Evolutionary conservation across 1,140 invertebrate genomes (phyloP).

Genomic region (Coenobita brevimanus): DNA sequence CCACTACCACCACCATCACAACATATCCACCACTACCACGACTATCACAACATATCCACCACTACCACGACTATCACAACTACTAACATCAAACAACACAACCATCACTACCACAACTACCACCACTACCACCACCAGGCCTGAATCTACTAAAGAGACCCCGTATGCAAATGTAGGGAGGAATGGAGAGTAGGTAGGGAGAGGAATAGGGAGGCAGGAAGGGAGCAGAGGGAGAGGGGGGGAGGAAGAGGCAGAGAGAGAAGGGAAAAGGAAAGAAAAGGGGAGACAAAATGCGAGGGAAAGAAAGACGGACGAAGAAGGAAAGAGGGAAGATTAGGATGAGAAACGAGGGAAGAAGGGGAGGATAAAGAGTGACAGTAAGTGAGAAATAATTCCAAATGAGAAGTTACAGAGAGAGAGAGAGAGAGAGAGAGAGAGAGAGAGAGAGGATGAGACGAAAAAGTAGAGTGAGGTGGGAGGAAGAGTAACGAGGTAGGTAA

Average conservation of each 20-base stretch:
- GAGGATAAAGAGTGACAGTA: not conserved
- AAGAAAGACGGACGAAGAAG: too few species aligned
- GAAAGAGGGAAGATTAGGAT: too few species aligned
- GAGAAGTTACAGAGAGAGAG: constrained; percentile 8
- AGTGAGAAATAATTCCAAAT: not conserved
- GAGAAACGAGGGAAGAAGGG: too few species aligned
- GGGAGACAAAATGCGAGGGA: too few species aligned
- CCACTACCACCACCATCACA: constrained; percentile 4
- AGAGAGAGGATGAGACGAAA: not conserved
- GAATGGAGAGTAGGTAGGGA: not conserved
- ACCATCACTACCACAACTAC: not conserved
- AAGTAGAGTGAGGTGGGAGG: not conserved
- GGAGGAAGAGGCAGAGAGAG: not conserved
- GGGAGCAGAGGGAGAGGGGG: not conserved
- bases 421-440: constrained; percentile 32
- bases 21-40: not conserved
- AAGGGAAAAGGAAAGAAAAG: not conserved
- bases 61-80: not conserved
- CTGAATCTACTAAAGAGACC: constrained; percentile 15
- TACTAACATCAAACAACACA: not conserved
- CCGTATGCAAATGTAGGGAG: constrained; percentile 12
- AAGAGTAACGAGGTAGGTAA: not conserved
- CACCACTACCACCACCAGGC: constrained; percentile 12
- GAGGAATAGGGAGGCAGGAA: not conserved
- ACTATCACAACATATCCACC: not conserved